phyloP scores from a whole-genome alignment of 1,140 invertebrate species.

The Lanistes nyassanus region DNA sequence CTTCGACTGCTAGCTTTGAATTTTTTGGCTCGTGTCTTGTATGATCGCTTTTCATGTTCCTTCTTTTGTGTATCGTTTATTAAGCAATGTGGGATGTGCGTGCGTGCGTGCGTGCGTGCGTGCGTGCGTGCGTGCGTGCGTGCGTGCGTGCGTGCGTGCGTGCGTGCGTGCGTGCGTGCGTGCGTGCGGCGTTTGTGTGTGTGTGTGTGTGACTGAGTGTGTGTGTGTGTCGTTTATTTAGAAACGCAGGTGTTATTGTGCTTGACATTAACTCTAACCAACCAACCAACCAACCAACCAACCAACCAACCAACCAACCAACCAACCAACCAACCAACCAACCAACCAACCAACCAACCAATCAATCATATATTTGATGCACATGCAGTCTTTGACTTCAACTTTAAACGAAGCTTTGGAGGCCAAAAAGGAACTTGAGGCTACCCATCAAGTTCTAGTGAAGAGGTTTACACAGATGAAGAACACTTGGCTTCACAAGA shows the following conservation, averaged over 20 bases:
- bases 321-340: too few relatives aligned
- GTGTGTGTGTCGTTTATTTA: neutral
- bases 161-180: neutral
- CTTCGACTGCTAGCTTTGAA: neutral
- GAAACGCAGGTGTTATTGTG: neutral
- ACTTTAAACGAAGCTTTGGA: too few relatives aligned
- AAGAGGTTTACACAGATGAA: too few relatives aligned
- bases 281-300: neutral
- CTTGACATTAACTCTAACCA: neutral
- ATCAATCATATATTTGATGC: neutral
- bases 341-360: neutral
- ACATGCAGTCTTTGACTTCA: neutral
- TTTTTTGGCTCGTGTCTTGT: neutral
- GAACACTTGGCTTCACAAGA: too few relatives aligned
- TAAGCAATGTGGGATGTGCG: neutral
- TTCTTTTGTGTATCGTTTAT: neutral
- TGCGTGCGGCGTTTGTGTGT: neutral
- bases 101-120: constrained; percentile 5
- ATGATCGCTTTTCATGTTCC: neutral
- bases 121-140: neutral
- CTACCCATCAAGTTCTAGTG: too few relatives aligned
- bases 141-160: constrained; percentile 10
- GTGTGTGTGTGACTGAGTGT: neutral
- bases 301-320: too few relatives aligned
- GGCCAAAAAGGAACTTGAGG: too few relatives aligned